Conservation (phyloP, 2,888 invertebrate species). For the Labia minor region DNA sequence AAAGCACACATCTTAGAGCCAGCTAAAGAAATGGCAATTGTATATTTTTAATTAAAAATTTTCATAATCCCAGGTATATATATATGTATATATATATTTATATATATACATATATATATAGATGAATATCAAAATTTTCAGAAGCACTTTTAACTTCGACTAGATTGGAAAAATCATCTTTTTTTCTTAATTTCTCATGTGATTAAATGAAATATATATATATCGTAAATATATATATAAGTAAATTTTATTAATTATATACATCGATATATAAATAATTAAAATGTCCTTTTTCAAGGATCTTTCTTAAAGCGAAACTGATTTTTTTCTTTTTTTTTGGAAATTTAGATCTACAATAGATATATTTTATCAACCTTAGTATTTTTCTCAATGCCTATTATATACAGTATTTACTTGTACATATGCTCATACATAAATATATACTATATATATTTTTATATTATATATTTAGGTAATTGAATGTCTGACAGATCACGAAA, state of each 20-base stretch:
- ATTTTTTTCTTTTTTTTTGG: too few species aligned
- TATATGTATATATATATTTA: background rate
- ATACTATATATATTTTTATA: background rate
- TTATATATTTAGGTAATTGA: background rate
- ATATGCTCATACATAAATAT: background rate
- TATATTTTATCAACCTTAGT: too few species aligned
- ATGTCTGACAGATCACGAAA: background rate
- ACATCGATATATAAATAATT: too few species aligned
- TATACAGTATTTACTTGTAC: background rate
- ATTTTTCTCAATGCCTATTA: background rate
- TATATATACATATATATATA: background rate
- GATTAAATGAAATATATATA: background rate
- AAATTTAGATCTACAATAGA: conserved; percentile 1
- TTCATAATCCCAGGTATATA: too few species aligned
- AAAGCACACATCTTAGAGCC: background rate
- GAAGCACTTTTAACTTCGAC: background rate
- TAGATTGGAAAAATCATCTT: background rate
- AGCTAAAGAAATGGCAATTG: conserved; percentile 7
- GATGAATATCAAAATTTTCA: background rate
- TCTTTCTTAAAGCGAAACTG: background rate
- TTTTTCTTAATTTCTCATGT: background rate
- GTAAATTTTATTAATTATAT: too few species aligned
- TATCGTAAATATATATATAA: too few species aligned
- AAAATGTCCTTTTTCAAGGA: background rate
- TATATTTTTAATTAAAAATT: background rate